A percentile compares a stretch with the other conserved stretches of the same genome.
Evolutionary conservation across 2,113 vertebrate species (phyloP).

Genomic region (Cheirogaleus medius): DNA sequence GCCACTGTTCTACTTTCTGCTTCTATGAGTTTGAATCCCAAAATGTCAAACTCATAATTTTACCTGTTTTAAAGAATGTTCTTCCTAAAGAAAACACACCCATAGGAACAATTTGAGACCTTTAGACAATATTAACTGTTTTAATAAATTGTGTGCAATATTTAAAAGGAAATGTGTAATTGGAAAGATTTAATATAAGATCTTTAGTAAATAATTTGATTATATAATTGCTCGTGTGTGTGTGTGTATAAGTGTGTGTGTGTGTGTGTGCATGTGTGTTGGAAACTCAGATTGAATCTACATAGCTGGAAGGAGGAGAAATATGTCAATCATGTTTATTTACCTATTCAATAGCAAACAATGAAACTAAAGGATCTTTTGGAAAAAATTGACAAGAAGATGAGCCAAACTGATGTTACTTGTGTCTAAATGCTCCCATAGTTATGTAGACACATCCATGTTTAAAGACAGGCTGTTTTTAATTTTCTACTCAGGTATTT

Average conservation of each 20-base stretch:
- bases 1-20: neutral
- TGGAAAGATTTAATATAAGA: neutral
- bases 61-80: neutral
- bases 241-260: neutral
- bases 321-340: neutral
- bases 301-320: neutral
- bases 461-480: neutral
- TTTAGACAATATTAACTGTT: neutral
- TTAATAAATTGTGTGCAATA: neutral
- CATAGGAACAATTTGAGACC: neutral
- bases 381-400: slow-evolving; percentile 47
- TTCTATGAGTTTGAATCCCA: neutral
- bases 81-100: neutral
- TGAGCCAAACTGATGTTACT: slow-evolving; percentile 28
- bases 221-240: neutral
- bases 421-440: neutral
- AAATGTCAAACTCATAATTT: too few species aligned
- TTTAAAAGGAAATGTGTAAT: neutral
- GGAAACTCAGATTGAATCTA: slow-evolving; percentile 42
- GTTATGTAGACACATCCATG: neutral
- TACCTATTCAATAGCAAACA: slow-evolving; percentile 4
- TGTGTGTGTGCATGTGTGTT: neutral
- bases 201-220: neutral
- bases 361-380: neutral
- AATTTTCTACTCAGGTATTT: neutral